Evolutionary conservation across 1,140 invertebrate species (phyloP).

Genomic region (Ips nitidus): DNA sequence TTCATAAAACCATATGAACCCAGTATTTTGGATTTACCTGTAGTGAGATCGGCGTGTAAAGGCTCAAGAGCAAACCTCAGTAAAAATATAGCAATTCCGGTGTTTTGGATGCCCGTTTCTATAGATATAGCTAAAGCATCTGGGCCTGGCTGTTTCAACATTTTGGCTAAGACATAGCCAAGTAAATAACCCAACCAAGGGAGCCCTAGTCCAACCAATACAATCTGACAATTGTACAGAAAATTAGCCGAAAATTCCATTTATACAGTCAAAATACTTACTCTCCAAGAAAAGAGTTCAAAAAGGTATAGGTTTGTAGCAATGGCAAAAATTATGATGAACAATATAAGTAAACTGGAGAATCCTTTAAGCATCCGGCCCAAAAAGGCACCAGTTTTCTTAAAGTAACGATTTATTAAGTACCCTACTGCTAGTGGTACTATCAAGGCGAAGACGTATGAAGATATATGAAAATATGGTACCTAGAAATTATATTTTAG

Average conservation of each 20-base stretch:
- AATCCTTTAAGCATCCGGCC: constrained; percentile 83
- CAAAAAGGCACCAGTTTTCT: constrained; percentile 67
- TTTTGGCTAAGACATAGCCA: constrained; percentile 63
- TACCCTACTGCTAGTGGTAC: constrained; percentile 82
- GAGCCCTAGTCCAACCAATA: constrained; percentile 78
- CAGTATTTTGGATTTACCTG: constrained; percentile 55
- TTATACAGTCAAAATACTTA: constrained; percentile 46
- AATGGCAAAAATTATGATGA: constrained; percentile 89
- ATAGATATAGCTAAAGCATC: constrained; percentile 85
- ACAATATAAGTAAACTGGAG: constrained; percentile 77
- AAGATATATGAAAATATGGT: constrained; percentile 79
- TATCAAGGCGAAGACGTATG: constrained; percentile 75
- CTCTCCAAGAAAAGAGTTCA: constrained; percentile 83
- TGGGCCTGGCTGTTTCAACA: constrained; percentile 62
- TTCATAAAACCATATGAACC: not conserved
- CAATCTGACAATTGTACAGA: constrained; percentile 59
- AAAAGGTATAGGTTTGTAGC: constrained; percentile 91
- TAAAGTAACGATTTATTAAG: constrained; percentile 68
- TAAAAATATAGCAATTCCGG: constrained; percentile 87
- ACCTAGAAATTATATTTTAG: constrained; percentile 52
- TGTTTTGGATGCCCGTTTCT: constrained; percentile 94
- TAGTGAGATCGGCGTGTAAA: constrained; percentile 77
- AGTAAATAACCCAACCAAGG: constrained; percentile 85
- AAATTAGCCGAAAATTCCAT: not conserved
- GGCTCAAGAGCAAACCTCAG: constrained; percentile 68